Evolutionary conservation across 2,113 vertebrate species (phyloP).

Genomic region (Sander lucioperca): DNA sequence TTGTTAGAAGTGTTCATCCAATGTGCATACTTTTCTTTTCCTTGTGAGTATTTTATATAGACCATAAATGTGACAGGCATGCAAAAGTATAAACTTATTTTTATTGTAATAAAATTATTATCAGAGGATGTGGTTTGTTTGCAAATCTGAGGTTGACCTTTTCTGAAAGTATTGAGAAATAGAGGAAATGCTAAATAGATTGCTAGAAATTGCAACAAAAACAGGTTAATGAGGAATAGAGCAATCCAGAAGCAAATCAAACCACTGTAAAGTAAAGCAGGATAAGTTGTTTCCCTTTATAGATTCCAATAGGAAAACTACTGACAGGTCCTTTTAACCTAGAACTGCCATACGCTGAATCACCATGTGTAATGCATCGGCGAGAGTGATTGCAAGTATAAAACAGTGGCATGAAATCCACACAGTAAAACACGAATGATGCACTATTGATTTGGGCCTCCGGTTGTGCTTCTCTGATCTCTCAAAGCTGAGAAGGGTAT

Average conservation of each 20-base stretch:
- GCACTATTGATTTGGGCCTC: conserved; percentile 71
- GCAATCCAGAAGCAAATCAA: not conserved
- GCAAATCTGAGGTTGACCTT: conserved; percentile 6
- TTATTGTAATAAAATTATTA: conserved; percentile 1
- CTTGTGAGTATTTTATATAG: not conserved
- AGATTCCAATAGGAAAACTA: not conserved
- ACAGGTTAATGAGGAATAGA: not conserved
- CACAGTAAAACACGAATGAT: conserved; percentile 57
- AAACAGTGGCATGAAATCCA: conserved; percentile 37
- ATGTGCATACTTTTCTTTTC: not conserved
- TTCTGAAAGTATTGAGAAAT: not conserved
- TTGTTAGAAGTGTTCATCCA: not conserved
- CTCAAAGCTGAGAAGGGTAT: conserved; percentile 49
- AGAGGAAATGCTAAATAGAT: not conserved
- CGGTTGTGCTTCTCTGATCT: conserved; percentile 69
- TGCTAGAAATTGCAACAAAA: not conserved
- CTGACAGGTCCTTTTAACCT: conserved; percentile 12
- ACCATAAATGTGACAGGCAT: not conserved
- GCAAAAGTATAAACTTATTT: conserved; percentile 8
- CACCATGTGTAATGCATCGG: conserved; percentile 26
- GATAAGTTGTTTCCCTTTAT: not conserved
- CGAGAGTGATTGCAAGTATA: conserved; percentile 17
- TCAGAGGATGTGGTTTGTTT: not conserved
- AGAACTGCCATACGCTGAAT: conserved; percentile 4
- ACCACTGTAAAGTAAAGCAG: not conserved